Conservation (phyloP, 2,888 invertebrate species). For the Euproctis similis region DNA sequence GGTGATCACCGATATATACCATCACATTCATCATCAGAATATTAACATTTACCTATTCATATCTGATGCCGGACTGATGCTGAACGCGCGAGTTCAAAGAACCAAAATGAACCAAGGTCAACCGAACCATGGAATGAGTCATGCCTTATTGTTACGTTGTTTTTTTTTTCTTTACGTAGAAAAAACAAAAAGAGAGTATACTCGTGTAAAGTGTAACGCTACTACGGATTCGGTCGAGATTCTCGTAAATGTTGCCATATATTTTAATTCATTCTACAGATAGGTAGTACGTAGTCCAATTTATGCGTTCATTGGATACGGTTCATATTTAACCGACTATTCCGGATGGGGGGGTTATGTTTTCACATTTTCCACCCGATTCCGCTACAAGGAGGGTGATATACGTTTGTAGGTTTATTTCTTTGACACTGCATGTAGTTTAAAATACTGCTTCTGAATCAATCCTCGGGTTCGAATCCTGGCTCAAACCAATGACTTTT, state of each 20-base stretch:
- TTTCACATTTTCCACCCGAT: no score
- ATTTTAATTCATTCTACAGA: no score
- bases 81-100: constrained; percentile 51
- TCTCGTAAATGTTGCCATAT: constrained; percentile 10
- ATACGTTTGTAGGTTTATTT: no score
- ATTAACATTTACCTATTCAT: constrained; percentile 50
- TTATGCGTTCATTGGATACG: no score
- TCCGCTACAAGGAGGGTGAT: no score
- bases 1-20: neutral
- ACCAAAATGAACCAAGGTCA: constrained; percentile 56
- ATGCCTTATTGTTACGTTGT: constrained; percentile 47
- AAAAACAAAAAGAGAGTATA: constrained; percentile 46
- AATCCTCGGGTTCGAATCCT: no score
- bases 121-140: constrained; percentile 53
- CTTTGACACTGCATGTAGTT: no score
- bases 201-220: constrained; percentile 20
- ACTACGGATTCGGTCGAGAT: constrained; percentile 16
- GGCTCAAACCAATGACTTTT: no score
- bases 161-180: constrained; percentile 49
- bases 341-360: no score
- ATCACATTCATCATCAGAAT: constrained; percentile 14
- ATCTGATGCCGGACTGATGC: constrained; percentile 30
- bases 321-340: no score
- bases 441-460: no score
- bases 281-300: no score